Percentiles rank a stretch among this genome's conserved stretches.
These are phyloP conservation scores for Ornithorhynchus anatinus DNA, from an alignment of 2,113 vertebrate species.

Conservation along the genomic window DNA sequence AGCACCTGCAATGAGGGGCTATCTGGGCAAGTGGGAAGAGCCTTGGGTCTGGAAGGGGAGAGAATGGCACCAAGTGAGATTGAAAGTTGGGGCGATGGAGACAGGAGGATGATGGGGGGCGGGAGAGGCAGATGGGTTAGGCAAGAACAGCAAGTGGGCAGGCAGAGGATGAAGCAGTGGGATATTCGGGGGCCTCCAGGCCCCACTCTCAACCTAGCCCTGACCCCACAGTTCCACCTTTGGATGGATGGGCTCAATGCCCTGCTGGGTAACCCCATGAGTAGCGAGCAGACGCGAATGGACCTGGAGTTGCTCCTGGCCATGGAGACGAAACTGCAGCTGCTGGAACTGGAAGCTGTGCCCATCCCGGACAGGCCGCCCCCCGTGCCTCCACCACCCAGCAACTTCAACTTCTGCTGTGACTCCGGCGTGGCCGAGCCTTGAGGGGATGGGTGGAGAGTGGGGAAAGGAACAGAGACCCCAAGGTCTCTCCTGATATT, in stretches of 20 bases:
- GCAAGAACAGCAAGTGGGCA: not conserved
- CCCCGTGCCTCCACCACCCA: constrained; percentile 88
- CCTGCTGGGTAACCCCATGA: constrained; percentile 90
- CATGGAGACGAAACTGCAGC: constrained; percentile 95
- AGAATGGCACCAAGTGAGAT: no score
- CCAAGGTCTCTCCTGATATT: not conserved
- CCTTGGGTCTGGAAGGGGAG: no score
- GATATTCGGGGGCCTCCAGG: no score
- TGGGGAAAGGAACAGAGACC: not conserved
- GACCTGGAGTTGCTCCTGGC: constrained; percentile 94
- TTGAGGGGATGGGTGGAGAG: not conserved
- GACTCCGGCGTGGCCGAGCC: constrained; percentile 79
- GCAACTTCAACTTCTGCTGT: constrained; percentile 95
- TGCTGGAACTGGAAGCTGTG: constrained; percentile 94
- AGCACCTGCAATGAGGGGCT: no score
- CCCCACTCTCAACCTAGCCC: no score
- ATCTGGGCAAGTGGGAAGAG: no score
- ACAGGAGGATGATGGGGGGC: no score
- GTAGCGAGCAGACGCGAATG: constrained; percentile 86
- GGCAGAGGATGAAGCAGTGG: no score
- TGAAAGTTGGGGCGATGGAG: not conserved
- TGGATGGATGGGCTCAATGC: constrained; percentile 93
- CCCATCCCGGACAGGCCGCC: constrained; percentile 87
- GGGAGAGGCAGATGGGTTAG: not conserved
- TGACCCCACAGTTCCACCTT: constrained; percentile 83